phyloP scores from a whole-genome alignment of 2,888 invertebrate species.

The Candidula unifasciata region DNA sequence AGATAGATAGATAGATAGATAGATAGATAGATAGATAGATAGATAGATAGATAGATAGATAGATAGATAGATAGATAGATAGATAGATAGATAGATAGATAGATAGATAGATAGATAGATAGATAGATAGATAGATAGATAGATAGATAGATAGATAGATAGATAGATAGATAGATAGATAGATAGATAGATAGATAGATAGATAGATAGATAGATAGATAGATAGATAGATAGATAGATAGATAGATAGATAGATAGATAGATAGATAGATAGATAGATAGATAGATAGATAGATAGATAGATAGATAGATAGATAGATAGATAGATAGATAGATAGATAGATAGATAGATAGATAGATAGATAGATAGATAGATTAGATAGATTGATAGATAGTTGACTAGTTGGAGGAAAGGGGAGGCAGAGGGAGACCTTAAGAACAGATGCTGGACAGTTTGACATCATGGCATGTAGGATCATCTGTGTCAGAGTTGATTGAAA shows the following conservation, averaged over 20 bases:
- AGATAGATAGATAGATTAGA: not conserved
- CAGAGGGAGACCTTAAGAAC: too few species aligned
- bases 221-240: constrained; percentile 12
- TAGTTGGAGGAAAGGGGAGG: too few species aligned
- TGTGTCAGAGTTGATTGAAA: too few species aligned
- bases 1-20: not conserved
- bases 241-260: not conserved
- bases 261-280: not conserved
- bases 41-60: not conserved
- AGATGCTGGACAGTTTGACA: too few species aligned
- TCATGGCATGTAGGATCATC: too few species aligned
- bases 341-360: not conserved
- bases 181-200: constrained; percentile 13
- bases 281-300: constrained; percentile 20
- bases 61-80: too few species aligned
- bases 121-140: not conserved
- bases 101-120: not conserved
- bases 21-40: not conserved
- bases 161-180: not conserved
- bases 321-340: not conserved
- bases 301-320: constrained; percentile 8
- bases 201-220: constrained; percentile 13
- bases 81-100: not conserved
- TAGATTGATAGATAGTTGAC: too few species aligned
- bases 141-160: not conserved